Conservation (phyloP, 2,113 vertebrate genomes). For the Pomatostomus ruficeps region DNA sequence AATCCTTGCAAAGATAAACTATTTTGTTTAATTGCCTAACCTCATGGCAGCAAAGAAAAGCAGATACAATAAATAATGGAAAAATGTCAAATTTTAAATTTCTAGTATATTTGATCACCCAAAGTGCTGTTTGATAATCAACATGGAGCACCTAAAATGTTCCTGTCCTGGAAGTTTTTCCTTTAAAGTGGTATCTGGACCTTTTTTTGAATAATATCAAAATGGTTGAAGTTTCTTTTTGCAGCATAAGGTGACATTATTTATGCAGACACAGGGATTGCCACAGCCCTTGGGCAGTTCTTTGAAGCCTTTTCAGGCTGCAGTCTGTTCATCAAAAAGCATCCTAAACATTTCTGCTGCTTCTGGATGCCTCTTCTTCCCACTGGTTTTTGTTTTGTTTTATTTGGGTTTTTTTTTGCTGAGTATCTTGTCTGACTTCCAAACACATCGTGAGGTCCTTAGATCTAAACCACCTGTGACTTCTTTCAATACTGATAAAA, state of each 20-base stretch:
- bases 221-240: not conserved
- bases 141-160: not conserved
- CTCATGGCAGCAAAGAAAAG: not conserved
- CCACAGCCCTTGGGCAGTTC: not conserved
- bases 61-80: not conserved
- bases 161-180: not conserved
- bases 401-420: not conserved
- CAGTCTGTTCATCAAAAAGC: slow-evolving; percentile 18
- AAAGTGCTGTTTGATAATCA: not conserved
- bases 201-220: not conserved
- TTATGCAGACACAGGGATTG: not conserved
- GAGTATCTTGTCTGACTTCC: slow-evolving; percentile 48
- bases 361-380: slow-evolving; percentile 2
- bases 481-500: slow-evolving; percentile 6
- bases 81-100: not conserved
- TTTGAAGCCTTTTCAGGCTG: not conserved
- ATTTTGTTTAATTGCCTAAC: slow-evolving; percentile 3
- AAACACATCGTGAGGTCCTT: not conserved
- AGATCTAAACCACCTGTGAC: slow-evolving; percentile 51
- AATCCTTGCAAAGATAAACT: not conserved
- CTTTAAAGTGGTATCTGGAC: not conserved
- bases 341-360: slow-evolving; percentile 1
- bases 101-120: not conserved
- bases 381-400: not conserved
- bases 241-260: not conserved